Conservation (phyloP, 2,888 invertebrate species). For the Timema podura region DNA sequence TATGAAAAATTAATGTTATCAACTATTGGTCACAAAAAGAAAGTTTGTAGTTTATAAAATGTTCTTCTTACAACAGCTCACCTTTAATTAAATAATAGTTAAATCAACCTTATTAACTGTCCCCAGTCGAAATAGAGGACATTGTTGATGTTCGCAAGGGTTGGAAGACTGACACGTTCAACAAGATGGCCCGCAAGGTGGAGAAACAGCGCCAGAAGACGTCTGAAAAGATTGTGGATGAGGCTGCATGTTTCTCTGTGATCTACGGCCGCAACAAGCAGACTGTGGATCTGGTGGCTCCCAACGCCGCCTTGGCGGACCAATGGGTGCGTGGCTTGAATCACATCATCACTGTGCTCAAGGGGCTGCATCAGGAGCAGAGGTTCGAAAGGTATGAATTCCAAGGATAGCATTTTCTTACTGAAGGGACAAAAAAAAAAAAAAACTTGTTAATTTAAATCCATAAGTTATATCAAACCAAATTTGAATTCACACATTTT, state of each 20-base stretch:
- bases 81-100: background rate
- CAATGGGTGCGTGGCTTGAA: slow-evolving; percentile 41
- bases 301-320: slow-evolving; percentile 37
- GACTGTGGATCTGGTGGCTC: slow-evolving; percentile 43
- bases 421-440: no score
- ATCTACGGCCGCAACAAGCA: slow-evolving; percentile 39
- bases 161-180: slow-evolving; percentile 46
- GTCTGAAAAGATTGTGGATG: slow-evolving; percentile 35
- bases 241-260: slow-evolving; percentile 42
- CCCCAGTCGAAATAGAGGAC: slow-evolving; percentile 42
- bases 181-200: slow-evolving; percentile 40
- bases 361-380: slow-evolving; percentile 37
- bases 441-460: no score
- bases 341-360: slow-evolving; percentile 39
- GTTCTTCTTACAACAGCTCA: background rate
- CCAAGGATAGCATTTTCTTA: no score
- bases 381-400: slow-evolving; percentile 36
- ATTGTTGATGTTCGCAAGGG: slow-evolving; percentile 44
- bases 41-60: no score
- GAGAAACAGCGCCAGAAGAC: slow-evolving; percentile 35
- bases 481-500: no score
- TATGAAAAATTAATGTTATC: no score
- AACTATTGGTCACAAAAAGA: no score
- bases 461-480: no score
- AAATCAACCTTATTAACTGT: background rate